Conservation (phyloP, 1,140 invertebrate species). For the Drosophila takahashii region DNA sequence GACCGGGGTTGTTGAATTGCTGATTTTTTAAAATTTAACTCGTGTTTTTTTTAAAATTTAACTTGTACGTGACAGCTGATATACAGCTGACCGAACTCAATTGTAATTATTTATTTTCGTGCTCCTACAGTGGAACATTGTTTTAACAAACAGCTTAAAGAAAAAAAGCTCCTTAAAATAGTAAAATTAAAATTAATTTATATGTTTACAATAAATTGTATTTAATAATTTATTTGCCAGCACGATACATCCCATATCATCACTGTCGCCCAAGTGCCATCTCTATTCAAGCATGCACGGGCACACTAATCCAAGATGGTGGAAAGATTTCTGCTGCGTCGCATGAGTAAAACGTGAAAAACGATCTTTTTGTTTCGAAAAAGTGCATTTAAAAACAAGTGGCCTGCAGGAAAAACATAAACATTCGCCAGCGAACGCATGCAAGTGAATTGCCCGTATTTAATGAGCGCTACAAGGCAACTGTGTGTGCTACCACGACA, state of each 20-base stretch:
- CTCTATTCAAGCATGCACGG: neutral
- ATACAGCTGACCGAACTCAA: too few relatives aligned
- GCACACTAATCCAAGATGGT: conserved; percentile 68
- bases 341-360: conserved; percentile 69
- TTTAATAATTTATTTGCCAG: neutral
- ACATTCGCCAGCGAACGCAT: conserved; percentile 61
- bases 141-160: too few relatives aligned
- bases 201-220: neutral
- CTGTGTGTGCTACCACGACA: conserved; percentile 73
- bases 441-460: conserved; percentile 70
- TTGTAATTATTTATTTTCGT: too few relatives aligned
- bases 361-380: conserved; percentile 69
- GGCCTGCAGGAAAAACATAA: conserved; percentile 53
- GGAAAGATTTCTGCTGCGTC: conserved; percentile 57
- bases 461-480: conserved; percentile 82
- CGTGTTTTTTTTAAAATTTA: too few relatives aligned
- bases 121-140: too few relatives aligned
- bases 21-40: too few relatives aligned
- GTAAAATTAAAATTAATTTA: neutral
- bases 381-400: conserved; percentile 82
- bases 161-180: too few relatives aligned
- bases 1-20: too few relatives aligned
- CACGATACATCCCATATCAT: neutral
- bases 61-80: too few relatives aligned
- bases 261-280: neutral